Evolutionary conservation across 2,888 invertebrate species (phyloP).

Genomic region (Alentia gelatinosa): DNA sequence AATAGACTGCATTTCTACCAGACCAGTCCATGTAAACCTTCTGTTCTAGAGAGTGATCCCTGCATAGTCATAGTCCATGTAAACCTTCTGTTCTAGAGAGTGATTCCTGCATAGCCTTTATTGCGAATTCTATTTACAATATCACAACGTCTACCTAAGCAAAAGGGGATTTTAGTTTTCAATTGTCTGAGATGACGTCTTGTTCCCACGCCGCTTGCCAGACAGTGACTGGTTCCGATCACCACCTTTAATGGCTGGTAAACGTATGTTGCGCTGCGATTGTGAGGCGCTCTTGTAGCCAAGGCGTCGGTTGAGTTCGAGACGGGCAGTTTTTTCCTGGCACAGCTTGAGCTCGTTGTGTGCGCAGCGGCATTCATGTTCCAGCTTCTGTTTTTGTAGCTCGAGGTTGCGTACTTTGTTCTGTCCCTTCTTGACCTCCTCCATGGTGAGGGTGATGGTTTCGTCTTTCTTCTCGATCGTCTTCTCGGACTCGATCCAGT

Average conservation of each 20-base stretch:
- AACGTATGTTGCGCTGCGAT: background rate
- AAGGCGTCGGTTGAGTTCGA: slow-evolving; percentile 16
- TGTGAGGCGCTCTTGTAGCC: background rate
- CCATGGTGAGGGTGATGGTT: background rate
- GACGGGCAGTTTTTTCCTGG: background rate
- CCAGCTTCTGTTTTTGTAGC: slow-evolving; percentile 8
- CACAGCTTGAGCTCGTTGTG: slow-evolving; percentile 26
- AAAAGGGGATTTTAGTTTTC: no score
- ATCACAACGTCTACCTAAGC: no score
- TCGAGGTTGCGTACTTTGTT: slow-evolving; percentile 1
- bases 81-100: no score
- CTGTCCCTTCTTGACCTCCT: slow-evolving; percentile 14
- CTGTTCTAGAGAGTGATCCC: no score
- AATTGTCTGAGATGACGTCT: no score
- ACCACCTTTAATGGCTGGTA: slow-evolving; percentile 25
- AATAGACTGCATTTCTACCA: no score
- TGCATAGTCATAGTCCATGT: no score
- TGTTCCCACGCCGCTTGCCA: background rate
- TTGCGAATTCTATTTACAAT: no score
- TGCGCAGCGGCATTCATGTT: background rate
- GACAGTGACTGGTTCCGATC: background rate
- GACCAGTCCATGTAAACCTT: no score
- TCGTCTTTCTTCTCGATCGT: slow-evolving; percentile 13
- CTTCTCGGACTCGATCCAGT: slow-evolving; percentile 39
- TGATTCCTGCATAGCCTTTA: no score